These are phyloP conservation scores for Mythimna lalbum DNA, from an alignment of 2,888 invertebrate species.

Conservation along the genomic window DNA sequence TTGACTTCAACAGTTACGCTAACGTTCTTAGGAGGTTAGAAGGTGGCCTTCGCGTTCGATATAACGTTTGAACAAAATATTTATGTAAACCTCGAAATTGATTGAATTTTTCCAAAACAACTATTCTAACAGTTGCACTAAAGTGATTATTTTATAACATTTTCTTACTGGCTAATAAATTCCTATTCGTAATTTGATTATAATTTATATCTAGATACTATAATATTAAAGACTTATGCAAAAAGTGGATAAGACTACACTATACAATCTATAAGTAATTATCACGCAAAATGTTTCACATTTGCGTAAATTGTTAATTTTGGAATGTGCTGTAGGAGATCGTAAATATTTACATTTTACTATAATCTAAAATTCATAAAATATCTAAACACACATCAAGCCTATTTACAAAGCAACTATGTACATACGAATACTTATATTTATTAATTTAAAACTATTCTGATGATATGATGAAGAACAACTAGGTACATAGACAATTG, in stretches of 20 bases:
- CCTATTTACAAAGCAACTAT: slow-evolving; percentile 47
- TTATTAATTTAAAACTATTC: slow-evolving; percentile 26
- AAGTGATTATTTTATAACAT: slow-evolving; percentile 3
- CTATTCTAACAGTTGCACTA: slow-evolving; percentile 7
- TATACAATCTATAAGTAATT: slow-evolving; percentile 34
- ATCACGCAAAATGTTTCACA: slow-evolving; percentile 78
- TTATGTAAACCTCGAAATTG: background rate
- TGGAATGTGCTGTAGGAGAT: slow-evolving; percentile 89
- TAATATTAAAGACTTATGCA: slow-evolving; percentile 2
- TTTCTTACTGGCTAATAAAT: slow-evolving; percentile 18
- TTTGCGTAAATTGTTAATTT: slow-evolving; percentile 70
- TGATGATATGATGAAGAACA: slow-evolving; percentile 42
- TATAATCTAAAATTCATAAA: slow-evolving; percentile 33
- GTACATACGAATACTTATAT: slow-evolving; percentile 18
- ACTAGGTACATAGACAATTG: slow-evolving; percentile 20
- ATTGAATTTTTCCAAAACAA: background rate
- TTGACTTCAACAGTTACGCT: too few relatives aligned
- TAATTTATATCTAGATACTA: slow-evolving; percentile 10
- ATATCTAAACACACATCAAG: slow-evolving; percentile 46
- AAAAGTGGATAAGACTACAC: slow-evolving; percentile 19
- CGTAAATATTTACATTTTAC: slow-evolving; percentile 72
- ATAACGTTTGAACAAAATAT: background rate
- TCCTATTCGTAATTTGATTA: slow-evolving; percentile 16
- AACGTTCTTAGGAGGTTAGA: too few relatives aligned
- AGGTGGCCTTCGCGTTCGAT: background rate